Base-by-base conservation (phyloP, 1,140 invertebrate species). In the Drosophila bocqueti region DNA sequence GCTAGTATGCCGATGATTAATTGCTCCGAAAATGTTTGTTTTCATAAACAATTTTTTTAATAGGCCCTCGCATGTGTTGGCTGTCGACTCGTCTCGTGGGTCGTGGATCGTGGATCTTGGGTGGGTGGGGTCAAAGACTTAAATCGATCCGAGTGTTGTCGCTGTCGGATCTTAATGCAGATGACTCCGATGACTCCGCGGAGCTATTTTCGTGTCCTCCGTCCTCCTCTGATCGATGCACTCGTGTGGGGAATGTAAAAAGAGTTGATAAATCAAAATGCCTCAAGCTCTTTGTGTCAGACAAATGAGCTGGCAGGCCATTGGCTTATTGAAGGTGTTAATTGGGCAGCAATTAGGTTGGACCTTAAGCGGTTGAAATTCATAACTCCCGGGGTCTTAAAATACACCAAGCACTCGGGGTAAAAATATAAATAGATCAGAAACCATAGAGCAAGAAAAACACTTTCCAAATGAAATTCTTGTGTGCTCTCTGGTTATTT, bases 41-140 rank as follows among this genome's bases (percentile, higher is more conserved):
- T 90, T 90, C 86, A 90, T 90, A 90, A 90, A 90, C 86, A 90
- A 90, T 91, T 86, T 90, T 90, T 90, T 90, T 67, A 91, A 90
- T 90, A 86, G 85, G 58, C 76, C 67, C 74, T 46, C 71, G 76
- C 79, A 76, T 87, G 62, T 86, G 71, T 81, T 54, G 63, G 34
- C 57, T 76, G 57, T 76, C 52, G 61, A 29, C 36, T 36, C 34
- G 38, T 42, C 45, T 40, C 13, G n/a, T 47, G n/a, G 24, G 29
- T 58, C 34, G 18, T 31, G 65, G 45, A 40, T 46, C 46, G 18
- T 55, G 49, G 36, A 24, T 49, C 47, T 49, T 40, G 54, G 52
- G 75, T 81, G 78, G 83, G 80, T 52, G 84, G 86, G 85, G 85
- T 90, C 82, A 85, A 90, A 81, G 84, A 84, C 85, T 90, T 89